These are phyloP conservation scores for Amaurobius ferox DNA, from an alignment of 2,888 invertebrate genomes.

Conservation along the genomic window DNA sequence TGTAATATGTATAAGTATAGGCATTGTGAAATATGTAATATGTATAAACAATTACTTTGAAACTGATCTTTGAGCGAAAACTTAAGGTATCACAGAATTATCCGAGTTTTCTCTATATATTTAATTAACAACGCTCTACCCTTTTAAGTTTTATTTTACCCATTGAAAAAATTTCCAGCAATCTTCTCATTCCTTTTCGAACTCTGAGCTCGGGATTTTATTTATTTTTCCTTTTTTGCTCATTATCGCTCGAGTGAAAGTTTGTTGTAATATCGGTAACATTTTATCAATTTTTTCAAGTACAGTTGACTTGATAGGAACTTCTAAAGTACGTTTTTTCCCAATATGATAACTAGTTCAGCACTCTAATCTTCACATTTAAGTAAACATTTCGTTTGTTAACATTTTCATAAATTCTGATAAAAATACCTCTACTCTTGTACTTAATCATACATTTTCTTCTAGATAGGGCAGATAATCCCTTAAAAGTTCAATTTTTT, in stretches of 20 bases:
- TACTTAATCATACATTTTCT: neutral
- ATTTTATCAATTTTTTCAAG: slow-evolving; percentile 5
- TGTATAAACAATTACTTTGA: too few species aligned
- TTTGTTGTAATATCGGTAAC: neutral
- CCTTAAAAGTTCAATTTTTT: too few species aligned
- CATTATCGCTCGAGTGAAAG: neutral
- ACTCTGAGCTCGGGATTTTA: neutral
- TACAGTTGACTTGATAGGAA: neutral
- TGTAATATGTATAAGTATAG: too few species aligned
- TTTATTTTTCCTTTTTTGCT: neutral
- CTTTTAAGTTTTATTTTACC: too few species aligned
- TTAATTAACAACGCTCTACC: too few species aligned
- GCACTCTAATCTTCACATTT: neutral
- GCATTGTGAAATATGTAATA: too few species aligned
- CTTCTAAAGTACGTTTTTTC: slow-evolving; percentile 3
- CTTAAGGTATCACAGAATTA: too few species aligned
- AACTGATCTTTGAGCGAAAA: too few species aligned
- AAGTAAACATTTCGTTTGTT: slow-evolving; percentile 13
- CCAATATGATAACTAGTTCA: neutral
- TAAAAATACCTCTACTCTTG: neutral
- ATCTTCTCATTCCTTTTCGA: neutral
- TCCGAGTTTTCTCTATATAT: too few species aligned
- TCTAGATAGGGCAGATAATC: too few species aligned
- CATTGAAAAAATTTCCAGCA: too few species aligned
- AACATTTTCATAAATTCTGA: slow-evolving; percentile 8